Conservation (phyloP, 2,888 invertebrate species). For the Catocala sponsa region DNA sequence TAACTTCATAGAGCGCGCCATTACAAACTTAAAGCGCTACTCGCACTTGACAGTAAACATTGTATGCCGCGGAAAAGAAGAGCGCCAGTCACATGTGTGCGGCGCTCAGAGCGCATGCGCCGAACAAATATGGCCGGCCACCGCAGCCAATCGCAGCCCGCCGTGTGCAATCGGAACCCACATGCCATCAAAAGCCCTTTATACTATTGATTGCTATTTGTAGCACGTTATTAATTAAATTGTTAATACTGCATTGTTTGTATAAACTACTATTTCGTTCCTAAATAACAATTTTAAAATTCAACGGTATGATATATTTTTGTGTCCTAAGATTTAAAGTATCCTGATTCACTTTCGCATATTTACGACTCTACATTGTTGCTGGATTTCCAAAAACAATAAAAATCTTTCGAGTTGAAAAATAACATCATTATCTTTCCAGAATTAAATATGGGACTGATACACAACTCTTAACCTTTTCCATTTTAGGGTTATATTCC, state of each 20-base stretch:
- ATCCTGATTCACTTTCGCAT: constrained; percentile 27
- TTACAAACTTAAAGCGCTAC: constrained; percentile 26
- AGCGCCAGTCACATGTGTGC: constrained; percentile 73
- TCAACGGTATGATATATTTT: not conserved
- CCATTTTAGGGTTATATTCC: constrained; percentile 61
- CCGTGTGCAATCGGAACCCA: constrained; percentile 64
- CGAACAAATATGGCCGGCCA: constrained; percentile 82
- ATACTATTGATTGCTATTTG: constrained; percentile 79
- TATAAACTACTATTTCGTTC: constrained; percentile 19
- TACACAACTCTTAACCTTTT: constrained; percentile 63
- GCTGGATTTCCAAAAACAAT: constrained; percentile 51
- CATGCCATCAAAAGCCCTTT: constrained; percentile 71
- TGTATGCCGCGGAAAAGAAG: constrained; percentile 50
- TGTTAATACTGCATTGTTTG: constrained; percentile 45
- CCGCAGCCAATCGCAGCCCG: constrained; percentile 72
- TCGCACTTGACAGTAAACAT: constrained; percentile 41
- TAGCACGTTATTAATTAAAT: constrained; percentile 65
- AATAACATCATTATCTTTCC: constrained; percentile 65
- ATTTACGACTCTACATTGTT: constrained; percentile 49
- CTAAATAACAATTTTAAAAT: not conserved
- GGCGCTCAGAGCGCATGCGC: constrained; percentile 77
- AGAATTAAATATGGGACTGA: constrained; percentile 62
- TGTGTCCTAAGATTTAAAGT: constrained; percentile 15
- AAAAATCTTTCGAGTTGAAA: constrained; percentile 52
- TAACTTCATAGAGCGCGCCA: constrained; percentile 9